A percentile compares a stretch with the other conserved stretches of the same genome.
phyloP scores from a whole-genome alignment of 2,888 invertebrate species.

The Stomorhina lunata region DNA sequence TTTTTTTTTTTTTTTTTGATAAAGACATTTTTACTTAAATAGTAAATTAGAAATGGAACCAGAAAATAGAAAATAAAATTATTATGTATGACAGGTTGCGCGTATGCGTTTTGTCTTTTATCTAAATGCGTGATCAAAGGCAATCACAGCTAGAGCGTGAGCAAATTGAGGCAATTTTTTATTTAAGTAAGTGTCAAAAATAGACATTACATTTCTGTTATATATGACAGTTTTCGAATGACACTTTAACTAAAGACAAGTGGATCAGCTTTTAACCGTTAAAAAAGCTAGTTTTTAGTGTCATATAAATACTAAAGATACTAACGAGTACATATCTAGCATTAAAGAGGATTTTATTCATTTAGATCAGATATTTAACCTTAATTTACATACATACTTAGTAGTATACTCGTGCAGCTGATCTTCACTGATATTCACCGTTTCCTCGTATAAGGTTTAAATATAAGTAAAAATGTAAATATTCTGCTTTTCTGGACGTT shows the following conservation, averaged over 20 bases:
- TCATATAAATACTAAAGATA: background rate
- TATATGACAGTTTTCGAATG: constrained; percentile 23
- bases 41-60: background rate
- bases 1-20: no score
- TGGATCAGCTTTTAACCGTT: background rate
- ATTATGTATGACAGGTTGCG: constrained; percentile 48
- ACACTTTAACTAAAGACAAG: background rate
- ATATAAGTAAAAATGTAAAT: background rate
- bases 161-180: constrained; percentile 19
- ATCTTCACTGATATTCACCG: background rate
- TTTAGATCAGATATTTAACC: constrained; percentile 63
- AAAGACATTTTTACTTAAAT: background rate
- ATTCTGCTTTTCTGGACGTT: background rate
- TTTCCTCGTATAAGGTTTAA: background rate
- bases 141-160: constrained; percentile 1
- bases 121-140: constrained; percentile 58
- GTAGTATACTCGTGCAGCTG: background rate
- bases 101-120: constrained; percentile 35
- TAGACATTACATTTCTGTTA: constrained; percentile 4
- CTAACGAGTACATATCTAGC: background rate
- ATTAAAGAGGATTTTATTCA: constrained; percentile 52
- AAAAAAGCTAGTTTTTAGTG: background rate
- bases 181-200: constrained; percentile 47
- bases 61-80: constrained; percentile 5
- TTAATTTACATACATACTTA: constrained; percentile 49